Conservation (phyloP, 2,113 vertebrate species). For the Pseudolaguvia tuberculata region DNA sequence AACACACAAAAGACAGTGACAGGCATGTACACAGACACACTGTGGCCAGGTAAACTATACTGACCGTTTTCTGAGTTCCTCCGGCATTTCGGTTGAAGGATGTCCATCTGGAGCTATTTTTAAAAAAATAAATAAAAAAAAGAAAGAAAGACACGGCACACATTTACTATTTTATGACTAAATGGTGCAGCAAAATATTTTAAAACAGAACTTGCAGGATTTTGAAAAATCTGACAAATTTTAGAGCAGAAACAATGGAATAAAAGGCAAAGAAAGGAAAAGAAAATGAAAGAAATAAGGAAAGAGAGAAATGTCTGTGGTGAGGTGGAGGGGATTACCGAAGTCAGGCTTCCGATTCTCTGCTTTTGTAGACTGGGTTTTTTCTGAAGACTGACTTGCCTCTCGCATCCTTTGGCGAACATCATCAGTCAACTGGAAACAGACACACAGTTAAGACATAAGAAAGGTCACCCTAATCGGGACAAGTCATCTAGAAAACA, state of each 20-base stretch:
- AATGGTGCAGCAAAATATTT: neutral
- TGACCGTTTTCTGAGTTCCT: constrained; percentile 79
- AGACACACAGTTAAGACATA: too few species aligned
- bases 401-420: constrained; percentile 66
- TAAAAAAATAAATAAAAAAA: constrained; percentile 32
- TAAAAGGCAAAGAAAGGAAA: neutral
- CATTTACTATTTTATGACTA: neutral
- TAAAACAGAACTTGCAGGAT: neutral
- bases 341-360: constrained; percentile 48
- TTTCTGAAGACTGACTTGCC: constrained; percentile 38
- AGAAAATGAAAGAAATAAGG: neutral
- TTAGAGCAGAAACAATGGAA: neutral
- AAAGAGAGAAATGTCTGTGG: neutral
- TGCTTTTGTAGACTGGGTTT: constrained; percentile 25
- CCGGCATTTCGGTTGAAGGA: constrained; percentile 62
- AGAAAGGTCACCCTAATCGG: neutral
- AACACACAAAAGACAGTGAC: too few species aligned
- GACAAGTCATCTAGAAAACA: neutral
- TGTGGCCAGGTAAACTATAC: constrained; percentile 47
- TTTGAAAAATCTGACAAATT: neutral
- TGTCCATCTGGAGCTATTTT: constrained; percentile 55
- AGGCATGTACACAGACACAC: too few species aligned
- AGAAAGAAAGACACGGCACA: neutral
- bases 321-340: constrained; percentile 47
- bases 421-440: constrained; percentile 63